Evolutionary conservation across 1,140 invertebrate genomes (phyloP), one percentile per base, ranked within the genome.

Genomic region (Nephotettix cincticeps): DNA sequence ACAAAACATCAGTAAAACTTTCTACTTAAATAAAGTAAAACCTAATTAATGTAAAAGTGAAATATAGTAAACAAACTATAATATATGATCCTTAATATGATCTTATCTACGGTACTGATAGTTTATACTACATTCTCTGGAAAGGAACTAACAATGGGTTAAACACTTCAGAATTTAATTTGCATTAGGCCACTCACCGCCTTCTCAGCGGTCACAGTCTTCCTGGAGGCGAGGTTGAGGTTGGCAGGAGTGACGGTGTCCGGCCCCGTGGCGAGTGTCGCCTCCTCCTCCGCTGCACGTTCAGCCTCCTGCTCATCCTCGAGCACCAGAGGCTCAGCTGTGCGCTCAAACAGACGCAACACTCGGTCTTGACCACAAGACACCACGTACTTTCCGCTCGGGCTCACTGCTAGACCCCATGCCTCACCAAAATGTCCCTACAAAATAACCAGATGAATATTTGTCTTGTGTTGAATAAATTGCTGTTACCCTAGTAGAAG

Each of bases 241-340:
- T 92, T 90, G 14, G 89, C 86, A 21, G 89, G 87, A 36, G 93
- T 87, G 21, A 84, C 79, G 19, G 87, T 85, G 69, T 85, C 86
- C 75, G 93, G 90, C 0, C 87, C 90, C 1, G 91, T 92, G 14
- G 87, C 88, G 54, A 93, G 81, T 58, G 84, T 85, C 75, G 90
- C 88, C 75, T 91, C 88, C 76, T 91, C 86, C 75, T 87, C 80
- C 71, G 86, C 85, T 78, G 91, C 91, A 40, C 93, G 86, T 78
- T 93, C 91, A 73, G 89, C 86, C 83, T 99, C 97, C 75, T 90
- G 88, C 74, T 96, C 88, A 80, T 99, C 98, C 78, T 96, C 90
- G 6, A 99, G 82, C 36, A 99, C 92, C 32, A 99, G 84, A 0
- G 92, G 89, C 81, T 99, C 96, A 56, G 92, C 86, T 0, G 93